Percentiles rank a stretch among this genome's conserved stretches.
Evolutionary conservation across 2,797 vertebrate species (phyloP).

Genomic region (Tachyglossus aculeatus): DNA sequence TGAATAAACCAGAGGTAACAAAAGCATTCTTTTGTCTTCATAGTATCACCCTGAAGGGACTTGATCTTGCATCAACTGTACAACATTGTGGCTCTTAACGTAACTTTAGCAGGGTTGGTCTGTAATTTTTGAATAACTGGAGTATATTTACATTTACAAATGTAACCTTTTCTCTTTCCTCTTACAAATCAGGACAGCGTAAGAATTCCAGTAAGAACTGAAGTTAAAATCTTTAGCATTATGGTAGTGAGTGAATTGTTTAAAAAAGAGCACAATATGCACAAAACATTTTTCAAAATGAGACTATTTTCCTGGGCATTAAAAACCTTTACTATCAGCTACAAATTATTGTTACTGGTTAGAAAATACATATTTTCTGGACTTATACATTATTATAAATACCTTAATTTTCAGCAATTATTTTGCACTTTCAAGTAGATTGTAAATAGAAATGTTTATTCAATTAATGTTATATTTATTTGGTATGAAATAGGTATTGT

Average conservation of each 20-base stretch:
- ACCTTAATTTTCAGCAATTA: constrained; percentile 69
- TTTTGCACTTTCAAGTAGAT: constrained; percentile 78
- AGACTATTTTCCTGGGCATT: constrained; percentile 72
- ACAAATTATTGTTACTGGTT: constrained; percentile 61
- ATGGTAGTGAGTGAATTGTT: constrained; percentile 63
- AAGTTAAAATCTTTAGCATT: constrained; percentile 52
- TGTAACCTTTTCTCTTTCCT: constrained; percentile 62
- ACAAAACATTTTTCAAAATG: constrained; percentile 70
- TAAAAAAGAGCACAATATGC: constrained; percentile 78
- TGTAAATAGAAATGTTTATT: constrained; percentile 80
- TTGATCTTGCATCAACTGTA: constrained; percentile 34
- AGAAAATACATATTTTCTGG: constrained; percentile 65
- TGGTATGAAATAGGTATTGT: constrained; percentile 74
- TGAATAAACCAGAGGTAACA: constrained; percentile 32
- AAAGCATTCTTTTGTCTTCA: constrained; percentile 32
- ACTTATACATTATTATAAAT: constrained; percentile 65
- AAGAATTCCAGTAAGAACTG: constrained; percentile 49
- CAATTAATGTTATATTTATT: constrained; percentile 72
- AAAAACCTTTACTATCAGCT: constrained; percentile 67
- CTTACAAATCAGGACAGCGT: constrained; percentile 58
- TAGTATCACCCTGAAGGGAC: constrained; percentile 21
- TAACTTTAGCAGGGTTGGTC: constrained; percentile 49
- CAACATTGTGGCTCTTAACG: constrained; percentile 47
- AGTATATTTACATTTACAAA: constrained; percentile 73
- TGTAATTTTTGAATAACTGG: constrained; percentile 53